These are phyloP conservation scores for Harpagifer antarcticus DNA, from an alignment of 2,797 vertebrate species.

Conservation along the genomic window DNA sequence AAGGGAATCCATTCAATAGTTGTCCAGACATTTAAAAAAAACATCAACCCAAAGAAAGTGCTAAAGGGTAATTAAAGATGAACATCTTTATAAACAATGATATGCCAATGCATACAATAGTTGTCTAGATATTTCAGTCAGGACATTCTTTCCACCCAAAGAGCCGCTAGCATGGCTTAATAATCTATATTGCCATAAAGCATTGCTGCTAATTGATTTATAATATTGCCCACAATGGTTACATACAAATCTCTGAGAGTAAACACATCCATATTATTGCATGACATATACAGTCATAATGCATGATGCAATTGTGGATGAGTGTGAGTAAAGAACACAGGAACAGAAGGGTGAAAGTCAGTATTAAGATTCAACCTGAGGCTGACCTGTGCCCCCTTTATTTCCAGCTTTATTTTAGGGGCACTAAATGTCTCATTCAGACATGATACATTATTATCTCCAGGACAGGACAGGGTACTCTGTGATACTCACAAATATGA, in stretches of 20 bases:
- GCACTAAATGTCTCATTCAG: background rate
- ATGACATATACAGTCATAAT: background rate
- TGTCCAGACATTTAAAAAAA: constrained; percentile 1
- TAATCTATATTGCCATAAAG: background rate
- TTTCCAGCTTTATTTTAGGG: background rate
- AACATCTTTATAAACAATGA: background rate
- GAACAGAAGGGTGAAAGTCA: background rate
- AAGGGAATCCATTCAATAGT: background rate
- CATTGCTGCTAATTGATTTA: background rate
- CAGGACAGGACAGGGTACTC: background rate
- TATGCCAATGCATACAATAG: background rate
- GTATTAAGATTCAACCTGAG: background rate
- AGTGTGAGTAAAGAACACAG: background rate
- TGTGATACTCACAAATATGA: background rate
- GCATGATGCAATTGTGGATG: background rate
- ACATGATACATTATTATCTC: background rate
- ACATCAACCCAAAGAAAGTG: background rate
- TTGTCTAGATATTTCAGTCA: background rate
- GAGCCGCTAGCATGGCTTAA: background rate
- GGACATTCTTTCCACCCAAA: background rate
- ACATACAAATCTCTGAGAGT: background rate
- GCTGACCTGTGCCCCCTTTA: background rate
- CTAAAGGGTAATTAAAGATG: background rate
- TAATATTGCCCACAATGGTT: background rate
- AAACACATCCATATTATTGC: background rate